Conservation (phyloP, 2,113 vertebrate species). For the Hiodon tergisus region DNA sequence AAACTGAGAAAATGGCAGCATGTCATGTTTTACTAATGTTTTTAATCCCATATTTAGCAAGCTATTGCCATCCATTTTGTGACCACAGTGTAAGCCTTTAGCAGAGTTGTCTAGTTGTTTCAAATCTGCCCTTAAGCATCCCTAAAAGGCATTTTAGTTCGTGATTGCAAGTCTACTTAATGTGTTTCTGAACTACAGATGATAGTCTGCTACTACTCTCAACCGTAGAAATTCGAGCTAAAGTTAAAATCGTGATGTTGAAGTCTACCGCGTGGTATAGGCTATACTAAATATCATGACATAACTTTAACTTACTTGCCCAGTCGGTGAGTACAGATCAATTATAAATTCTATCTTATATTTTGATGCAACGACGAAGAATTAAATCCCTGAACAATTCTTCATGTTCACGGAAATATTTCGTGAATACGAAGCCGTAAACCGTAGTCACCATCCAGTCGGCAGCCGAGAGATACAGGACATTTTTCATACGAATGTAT, state of each 20-base stretch:
- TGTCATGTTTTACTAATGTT: background rate
- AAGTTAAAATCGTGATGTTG: background rate
- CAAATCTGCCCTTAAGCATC: background rate
- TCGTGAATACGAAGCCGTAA: background rate
- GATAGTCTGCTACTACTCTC: background rate
- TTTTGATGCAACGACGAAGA: too few species aligned
- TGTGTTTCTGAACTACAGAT: background rate
- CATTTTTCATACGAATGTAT: too few species aligned
- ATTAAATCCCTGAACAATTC: background rate
- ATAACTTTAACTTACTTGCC: too few species aligned
- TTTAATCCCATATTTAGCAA: constrained; percentile 2
- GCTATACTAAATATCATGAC: too few species aligned
- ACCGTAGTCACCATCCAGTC: too few species aligned
- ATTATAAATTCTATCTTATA: background rate
- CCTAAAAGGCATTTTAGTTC: background rate
- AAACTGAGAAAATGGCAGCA: background rate
- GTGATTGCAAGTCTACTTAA: background rate
- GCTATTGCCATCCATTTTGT: constrained; percentile 15
- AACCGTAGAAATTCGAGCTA: background rate
- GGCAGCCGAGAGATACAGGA: too few species aligned
- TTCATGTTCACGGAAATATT: background rate
- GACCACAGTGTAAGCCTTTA: background rate
- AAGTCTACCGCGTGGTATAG: background rate
- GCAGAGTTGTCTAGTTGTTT: background rate
- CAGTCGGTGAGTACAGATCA: too few species aligned